These are phyloP conservation scores for Theretra japonica DNA, from an alignment of 2,888 invertebrate species.

Conservation along the genomic window DNA sequence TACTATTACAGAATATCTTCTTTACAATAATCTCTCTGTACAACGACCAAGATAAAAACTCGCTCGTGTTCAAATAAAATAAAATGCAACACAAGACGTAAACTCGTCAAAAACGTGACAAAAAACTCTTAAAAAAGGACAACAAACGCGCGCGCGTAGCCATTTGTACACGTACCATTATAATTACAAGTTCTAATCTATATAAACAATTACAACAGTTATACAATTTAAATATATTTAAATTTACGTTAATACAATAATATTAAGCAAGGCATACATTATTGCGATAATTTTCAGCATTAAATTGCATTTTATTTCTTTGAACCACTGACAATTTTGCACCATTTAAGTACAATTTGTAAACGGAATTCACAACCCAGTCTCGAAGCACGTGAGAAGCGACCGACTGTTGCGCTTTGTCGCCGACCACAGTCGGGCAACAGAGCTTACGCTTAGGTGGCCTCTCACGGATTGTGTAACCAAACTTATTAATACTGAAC, in stretches of 20 bases:
- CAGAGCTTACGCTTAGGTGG: neutral
- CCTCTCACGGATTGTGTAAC: neutral
- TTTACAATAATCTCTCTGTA: constrained; percentile 80
- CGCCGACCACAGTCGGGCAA: neutral
- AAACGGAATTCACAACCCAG: constrained; percentile 11
- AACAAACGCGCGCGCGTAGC: constrained; percentile 44
- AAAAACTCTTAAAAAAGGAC: constrained; percentile 60
- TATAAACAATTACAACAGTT: constrained; percentile 45
- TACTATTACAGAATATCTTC: constrained; percentile 75
- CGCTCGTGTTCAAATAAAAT: constrained; percentile 75
- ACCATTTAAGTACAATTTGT: constrained; percentile 38
- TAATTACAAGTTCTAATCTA: constrained; percentile 46
- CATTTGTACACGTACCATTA: constrained; percentile 38
- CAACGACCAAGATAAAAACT: constrained; percentile 72
- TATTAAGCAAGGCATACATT: constrained; percentile 26
- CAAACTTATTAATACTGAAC: constrained; percentile 5
- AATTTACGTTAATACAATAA: constrained; percentile 13
- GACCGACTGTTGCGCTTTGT: too few species aligned
- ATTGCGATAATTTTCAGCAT: constrained; percentile 19
- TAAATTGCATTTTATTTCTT: constrained; percentile 57
- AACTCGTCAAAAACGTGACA: constrained; percentile 64
- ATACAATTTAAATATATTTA: constrained; percentile 18
- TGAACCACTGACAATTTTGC: constrained; percentile 48
- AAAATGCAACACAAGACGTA: constrained; percentile 75
- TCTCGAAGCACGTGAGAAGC: neutral